phyloP scores from a whole-genome alignment of 64 coral and sea anemone genomes.

The Montipora foliosa region DNA sequence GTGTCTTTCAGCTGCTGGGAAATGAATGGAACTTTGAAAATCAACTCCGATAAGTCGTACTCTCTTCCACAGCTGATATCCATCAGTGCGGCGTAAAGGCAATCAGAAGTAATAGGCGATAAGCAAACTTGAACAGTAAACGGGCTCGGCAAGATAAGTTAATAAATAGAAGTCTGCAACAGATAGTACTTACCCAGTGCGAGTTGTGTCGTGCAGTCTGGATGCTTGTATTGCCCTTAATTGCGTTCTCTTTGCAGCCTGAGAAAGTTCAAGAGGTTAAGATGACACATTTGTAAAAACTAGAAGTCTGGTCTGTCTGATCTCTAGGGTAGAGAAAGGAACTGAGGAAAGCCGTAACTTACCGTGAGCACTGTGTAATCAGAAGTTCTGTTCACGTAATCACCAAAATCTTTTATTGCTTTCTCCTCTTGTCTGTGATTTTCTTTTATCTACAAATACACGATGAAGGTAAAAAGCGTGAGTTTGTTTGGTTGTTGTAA shows the following conservation, averaged over 20 bases:
- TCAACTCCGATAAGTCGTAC: too few relatives aligned
- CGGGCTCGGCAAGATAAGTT: too few relatives aligned
- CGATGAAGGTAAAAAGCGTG: not conserved
- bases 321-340: too few relatives aligned
- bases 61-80: too few relatives aligned
- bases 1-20: too few relatives aligned
- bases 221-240: slow-evolving; percentile 81
- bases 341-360: not conserved
- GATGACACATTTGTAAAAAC: not conserved
- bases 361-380: slow-evolving; percentile 91
- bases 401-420: slow-evolving; percentile 90
- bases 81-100: too few relatives aligned
- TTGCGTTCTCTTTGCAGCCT: slow-evolving; percentile 88
- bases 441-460: slow-evolving; percentile 78
- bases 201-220: slow-evolving; percentile 64
- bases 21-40: too few relatives aligned
- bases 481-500: not conserved
- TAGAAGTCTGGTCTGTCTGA: not conserved
- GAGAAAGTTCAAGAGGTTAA: not conserved
- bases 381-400: slow-evolving; percentile 93
- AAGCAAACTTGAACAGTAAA: too few relatives aligned
- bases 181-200: slow-evolving; percentile 41
- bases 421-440: slow-evolving; percentile 96
- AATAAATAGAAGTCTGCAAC: too few relatives aligned
- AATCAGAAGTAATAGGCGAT: not conserved